Percentiles rank a stretch among this genome's conserved stretches.
phyloP scores from a whole-genome alignment of 92 coral and sea anemone species.

The Zoanthus sansibaricus region DNA sequence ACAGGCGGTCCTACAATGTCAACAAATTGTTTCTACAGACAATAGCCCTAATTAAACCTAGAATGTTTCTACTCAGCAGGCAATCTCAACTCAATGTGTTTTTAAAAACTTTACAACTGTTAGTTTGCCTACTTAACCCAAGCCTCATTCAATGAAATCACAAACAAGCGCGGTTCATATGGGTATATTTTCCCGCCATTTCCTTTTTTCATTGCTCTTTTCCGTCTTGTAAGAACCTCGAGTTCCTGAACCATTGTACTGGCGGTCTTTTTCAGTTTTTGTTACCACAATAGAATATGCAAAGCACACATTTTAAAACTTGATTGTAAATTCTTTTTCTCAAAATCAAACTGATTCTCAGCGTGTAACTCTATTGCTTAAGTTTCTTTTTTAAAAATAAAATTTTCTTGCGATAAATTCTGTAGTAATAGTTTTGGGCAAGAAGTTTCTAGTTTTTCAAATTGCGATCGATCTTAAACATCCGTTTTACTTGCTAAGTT shows the following conservation, averaged over 20 bases:
- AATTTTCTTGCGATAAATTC: no score
- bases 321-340: conserved; percentile 2
- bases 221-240: conserved; percentile 19
- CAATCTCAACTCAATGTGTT: conserved; percentile 2
- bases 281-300: conserved; percentile 71
- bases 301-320: conserved; percentile 17
- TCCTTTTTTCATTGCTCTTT: background rate
- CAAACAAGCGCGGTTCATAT: conserved; percentile 15
- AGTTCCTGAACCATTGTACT: conserved; percentile 22
- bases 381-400: background rate
- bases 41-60: conserved; percentile 75
- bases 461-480: conserved; percentile 12
- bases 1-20: conserved; percentile 63
- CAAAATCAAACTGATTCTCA: background rate
- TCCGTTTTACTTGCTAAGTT: background rate
- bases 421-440: background rate
- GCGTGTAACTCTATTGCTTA: background rate
- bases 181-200: conserved; percentile 13
- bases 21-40: conserved; percentile 67
- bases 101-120: background rate
- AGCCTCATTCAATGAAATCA: conserved; percentile 1
- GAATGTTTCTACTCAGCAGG: conserved; percentile 49
- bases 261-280: conserved; percentile 43
- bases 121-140: conserved; percentile 27
- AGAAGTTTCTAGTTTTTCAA: background rate